Percentiles rank a stretch among this genome's conserved stretches.
phyloP scores from a whole-genome alignment of 35 echinoderm and acorn worm genomes.

The Ophiothrix spiculata region DNA sequence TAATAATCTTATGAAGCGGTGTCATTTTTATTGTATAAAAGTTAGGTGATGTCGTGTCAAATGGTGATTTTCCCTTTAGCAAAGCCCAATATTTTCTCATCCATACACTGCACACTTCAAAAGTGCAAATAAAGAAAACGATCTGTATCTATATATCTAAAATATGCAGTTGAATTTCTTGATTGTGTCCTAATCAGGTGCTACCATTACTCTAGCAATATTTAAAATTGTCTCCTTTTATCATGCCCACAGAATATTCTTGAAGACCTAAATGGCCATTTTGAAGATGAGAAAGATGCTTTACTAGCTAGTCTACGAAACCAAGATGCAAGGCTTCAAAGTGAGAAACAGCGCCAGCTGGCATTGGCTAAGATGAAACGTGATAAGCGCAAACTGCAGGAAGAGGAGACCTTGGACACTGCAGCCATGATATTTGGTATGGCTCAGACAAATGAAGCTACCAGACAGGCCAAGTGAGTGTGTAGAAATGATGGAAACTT shows the following conservation, averaged over 20 bases:
- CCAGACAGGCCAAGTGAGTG: constrained; percentile 61
- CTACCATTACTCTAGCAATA: neutral
- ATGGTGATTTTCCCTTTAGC: no score
- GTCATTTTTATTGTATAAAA: no score
- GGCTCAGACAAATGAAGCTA: constrained; percentile 76
- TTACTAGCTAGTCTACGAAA: constrained; percentile 58
- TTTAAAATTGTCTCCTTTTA: neutral
- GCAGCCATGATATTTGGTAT: constrained; percentile 85
- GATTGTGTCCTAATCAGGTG: neutral
- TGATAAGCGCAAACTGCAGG: constrained; percentile 77
- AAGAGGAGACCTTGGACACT: constrained; percentile 83
- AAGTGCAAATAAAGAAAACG: no score
- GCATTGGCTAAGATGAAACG: constrained; percentile 73
- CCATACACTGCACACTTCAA: no score
- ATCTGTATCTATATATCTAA: no score
- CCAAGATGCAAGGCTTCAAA: constrained; percentile 54
- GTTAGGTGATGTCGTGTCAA: no score
- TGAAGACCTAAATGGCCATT: constrained; percentile 82
- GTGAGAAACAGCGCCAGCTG: constrained; percentile 79
- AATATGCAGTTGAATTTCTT: no score
- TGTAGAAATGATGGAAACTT: neutral
- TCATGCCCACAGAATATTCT: constrained; percentile 62
- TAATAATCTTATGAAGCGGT: no score
- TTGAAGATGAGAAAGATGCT: constrained; percentile 93
- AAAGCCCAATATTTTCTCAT: no score